Percentiles rank a stretch among this genome's conserved stretches.
Conservation (phyloP, 2,113 vertebrate genomes). For the Picathartes gymnocephalus region DNA sequence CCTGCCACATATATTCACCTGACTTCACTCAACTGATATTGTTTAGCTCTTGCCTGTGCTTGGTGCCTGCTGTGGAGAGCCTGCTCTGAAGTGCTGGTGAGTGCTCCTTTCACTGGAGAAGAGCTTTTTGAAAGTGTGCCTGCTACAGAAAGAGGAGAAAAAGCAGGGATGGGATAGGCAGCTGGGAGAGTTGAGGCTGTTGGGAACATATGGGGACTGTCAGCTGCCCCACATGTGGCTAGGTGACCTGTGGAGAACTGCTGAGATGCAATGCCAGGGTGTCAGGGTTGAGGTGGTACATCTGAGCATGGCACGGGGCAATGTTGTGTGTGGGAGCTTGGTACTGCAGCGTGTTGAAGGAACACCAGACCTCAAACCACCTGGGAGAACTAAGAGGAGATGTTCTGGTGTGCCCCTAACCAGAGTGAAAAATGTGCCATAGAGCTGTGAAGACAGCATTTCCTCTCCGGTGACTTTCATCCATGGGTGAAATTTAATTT, state of each 20-base stretch:
- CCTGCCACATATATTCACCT: neutral
- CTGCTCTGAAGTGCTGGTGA: neutral
- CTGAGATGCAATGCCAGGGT: neutral
- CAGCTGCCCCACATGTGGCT: neutral
- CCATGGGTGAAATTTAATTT: neutral
- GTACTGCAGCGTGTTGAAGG: fast-evolving
- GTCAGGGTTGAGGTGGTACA: neutral
- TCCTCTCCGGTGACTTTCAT: neutral
- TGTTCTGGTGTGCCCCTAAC: neutral
- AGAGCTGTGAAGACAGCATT: neutral
- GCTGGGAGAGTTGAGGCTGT: neutral
- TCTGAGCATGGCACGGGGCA: fast-evolving
- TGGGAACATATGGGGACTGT: neutral
- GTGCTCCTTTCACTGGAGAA: neutral
- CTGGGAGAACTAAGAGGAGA: neutral
- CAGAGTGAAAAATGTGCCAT: neutral
- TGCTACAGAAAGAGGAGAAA: neutral
- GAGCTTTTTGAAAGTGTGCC: neutral
- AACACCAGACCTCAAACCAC: neutral
- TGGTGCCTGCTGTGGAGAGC: neutral
- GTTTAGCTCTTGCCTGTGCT: neutral
- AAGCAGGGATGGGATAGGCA: neutral
- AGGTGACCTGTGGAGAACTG: neutral
- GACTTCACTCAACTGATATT: neutral
- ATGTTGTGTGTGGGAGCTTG: fast-evolving